Evolutionary conservation across 1,140 invertebrate genomes (phyloP), one percentile per base, ranked within the genome.

Genomic region (Stenopsyche tienmushanensis): DNA sequence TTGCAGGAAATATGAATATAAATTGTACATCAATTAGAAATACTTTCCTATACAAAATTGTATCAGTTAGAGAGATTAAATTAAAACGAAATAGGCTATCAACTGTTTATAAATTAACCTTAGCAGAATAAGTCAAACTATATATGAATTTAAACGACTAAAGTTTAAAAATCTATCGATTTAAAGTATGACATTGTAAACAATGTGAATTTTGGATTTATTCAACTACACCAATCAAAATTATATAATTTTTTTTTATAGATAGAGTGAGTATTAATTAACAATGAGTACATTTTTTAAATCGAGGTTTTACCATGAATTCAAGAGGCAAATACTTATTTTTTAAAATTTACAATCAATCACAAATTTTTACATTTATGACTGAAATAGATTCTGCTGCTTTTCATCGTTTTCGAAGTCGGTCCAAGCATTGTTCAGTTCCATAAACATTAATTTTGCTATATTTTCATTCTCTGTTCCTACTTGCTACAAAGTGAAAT

Each of bases 381-480:
- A 76, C 59, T 80, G 77, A 83, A 93, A 93, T 74, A 93, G 80
- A 75, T 92, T 92, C 77, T 93, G 91, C 76, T 93, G 91, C 65
- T 88, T 86, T 29, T 88, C 81, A 77, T 94, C 91, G 73, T 93
- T 94, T 79, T 99, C 96, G 79, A 99, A 99, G 74, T 96, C 92
- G 69, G 88, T 90, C 96, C 97, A 99, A 9, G 97, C 96, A 76
- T 98, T 97, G 80, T 98, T 99, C 67, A 99, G 81, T 82, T 99
- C 97, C 87, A 98, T 97, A 80, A 99, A 99, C 73, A 99, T 96
- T 73, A 97, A 78, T 81, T 96, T 97, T 9, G 98, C 97, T 73
- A 99, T 83, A 71, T 90, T 88, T 78, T 96, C 94, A 74, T 96
- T 92, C 26, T 86, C 84, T 0, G 92, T 94, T 29, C 93, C 93